Conservation (phyloP, 2,113 vertebrate genomes). For the Poeciliopsis retropinna region DNA sequence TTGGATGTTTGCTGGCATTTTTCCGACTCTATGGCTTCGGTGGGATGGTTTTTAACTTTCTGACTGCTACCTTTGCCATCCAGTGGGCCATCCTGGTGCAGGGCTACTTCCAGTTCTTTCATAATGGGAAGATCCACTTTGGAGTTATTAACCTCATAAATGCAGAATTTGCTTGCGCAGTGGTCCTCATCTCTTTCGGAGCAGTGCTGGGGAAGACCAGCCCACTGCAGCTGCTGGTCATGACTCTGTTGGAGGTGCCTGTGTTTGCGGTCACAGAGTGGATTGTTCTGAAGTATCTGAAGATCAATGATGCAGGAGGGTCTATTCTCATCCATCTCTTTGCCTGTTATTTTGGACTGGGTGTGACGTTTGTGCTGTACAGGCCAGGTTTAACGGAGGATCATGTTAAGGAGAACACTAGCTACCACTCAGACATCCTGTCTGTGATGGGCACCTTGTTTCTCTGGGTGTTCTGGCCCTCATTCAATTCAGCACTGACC, state of each 20-base stretch:
- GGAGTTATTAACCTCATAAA: constrained; percentile 82
- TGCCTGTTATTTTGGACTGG: constrained; percentile 87
- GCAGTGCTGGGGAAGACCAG: constrained; percentile 85
- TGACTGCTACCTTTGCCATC: constrained; percentile 82
- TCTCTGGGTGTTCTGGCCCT: constrained; percentile 91
- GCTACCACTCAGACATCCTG: constrained; percentile 79
- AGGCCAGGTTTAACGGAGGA: constrained; percentile 43
- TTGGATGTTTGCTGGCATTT: constrained; percentile 86
- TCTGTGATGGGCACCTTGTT: constrained; percentile 83
- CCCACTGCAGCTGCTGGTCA: constrained; percentile 83
- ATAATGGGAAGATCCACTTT: constrained; percentile 77
- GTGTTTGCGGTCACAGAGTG: constrained; percentile 81
- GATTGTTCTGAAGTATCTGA: constrained; percentile 75
- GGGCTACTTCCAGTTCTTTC: constrained; percentile 80
- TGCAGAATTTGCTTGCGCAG: constrained; percentile 84
- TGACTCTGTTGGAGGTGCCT: constrained; percentile 83
- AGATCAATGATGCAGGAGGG: constrained; percentile 83
- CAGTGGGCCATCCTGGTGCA: constrained; percentile 87
- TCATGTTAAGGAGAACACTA: constrained; percentile 79
- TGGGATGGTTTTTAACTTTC: constrained; percentile 84
- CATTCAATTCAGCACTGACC: constrained; percentile 83
- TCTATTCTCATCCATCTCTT: constrained; percentile 87
- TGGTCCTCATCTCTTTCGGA: constrained; percentile 85
- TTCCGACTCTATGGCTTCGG: constrained; percentile 83
- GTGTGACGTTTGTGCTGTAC: constrained; percentile 82